Conservation (phyloP, 1,140 invertebrate species). For the Grapholita molesta region DNA sequence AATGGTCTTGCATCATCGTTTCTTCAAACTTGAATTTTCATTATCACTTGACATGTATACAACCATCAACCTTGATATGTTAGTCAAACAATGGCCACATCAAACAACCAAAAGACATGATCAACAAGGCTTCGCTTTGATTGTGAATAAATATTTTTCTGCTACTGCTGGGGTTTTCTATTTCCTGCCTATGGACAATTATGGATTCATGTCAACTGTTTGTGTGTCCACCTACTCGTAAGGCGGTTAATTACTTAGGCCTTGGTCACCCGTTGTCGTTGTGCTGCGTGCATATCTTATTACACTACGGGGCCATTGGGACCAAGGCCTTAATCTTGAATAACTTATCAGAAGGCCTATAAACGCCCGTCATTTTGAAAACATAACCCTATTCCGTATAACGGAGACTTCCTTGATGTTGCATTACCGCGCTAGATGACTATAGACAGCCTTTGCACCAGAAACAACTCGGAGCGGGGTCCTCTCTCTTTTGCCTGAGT, state of each 20-base stretch:
- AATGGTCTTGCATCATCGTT: conserved; percentile 75
- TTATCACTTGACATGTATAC: conserved; percentile 74
- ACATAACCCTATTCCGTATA: too few relatives aligned
- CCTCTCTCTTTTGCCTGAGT: too few relatives aligned
- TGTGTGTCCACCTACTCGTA: not conserved
- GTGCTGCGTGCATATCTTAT: not conserved
- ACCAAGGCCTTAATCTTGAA: too few relatives aligned
- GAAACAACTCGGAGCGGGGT: too few relatives aligned
- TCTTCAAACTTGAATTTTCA: conserved; percentile 77
- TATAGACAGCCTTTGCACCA: too few relatives aligned
- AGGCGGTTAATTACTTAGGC: not conserved
- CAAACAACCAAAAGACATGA: conserved; percentile 65
- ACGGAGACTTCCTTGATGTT: too few relatives aligned
- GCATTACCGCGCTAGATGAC: too few relatives aligned
- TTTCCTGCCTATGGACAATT: not conserved
- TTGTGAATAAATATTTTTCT: conserved; percentile 57
- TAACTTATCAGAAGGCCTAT: too few relatives aligned
- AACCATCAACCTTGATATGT: conserved; percentile 74
- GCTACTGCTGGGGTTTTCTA: conserved; percentile 18
- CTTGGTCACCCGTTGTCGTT: not conserved
- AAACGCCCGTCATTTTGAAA: too few relatives aligned
- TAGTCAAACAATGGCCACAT: conserved; percentile 74
- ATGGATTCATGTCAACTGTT: not conserved
- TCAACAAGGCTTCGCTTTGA: conserved; percentile 62
- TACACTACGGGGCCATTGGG: too few relatives aligned